phyloP scores from a whole-genome alignment of 2,888 invertebrate species.

The Lomographa bimaculata region DNA sequence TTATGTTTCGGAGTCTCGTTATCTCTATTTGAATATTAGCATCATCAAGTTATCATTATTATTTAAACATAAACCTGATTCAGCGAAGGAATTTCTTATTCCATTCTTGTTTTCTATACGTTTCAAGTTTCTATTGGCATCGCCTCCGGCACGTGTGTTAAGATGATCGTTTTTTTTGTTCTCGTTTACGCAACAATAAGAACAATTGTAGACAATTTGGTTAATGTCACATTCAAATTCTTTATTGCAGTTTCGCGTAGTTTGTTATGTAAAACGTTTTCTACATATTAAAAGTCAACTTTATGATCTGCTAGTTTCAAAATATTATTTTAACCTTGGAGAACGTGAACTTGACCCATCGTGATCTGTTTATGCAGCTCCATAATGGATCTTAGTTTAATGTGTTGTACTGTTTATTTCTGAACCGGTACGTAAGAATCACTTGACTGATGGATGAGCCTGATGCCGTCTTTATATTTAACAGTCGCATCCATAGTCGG shows the following conservation, averaged over 20 bases:
- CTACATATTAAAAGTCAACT: conserved; percentile 13
- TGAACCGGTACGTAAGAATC: conserved; percentile 12
- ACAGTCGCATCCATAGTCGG: too few species aligned
- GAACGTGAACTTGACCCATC: conserved; percentile 53
- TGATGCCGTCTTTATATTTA: conserved; percentile 15
- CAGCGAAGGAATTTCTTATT: not conserved
- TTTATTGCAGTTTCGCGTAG: conserved; percentile 20
- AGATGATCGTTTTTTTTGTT: conserved; percentile 17
- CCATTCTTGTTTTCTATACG: conserved; percentile 2
- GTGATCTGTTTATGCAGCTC: conserved; percentile 28
- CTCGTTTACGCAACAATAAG: conserved; percentile 25
- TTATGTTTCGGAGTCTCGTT: conserved; percentile 44
- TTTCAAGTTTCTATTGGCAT: conserved; percentile 6
- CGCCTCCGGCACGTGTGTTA: conserved; percentile 9
- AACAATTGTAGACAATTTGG: conserved; percentile 24
- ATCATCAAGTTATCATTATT: conserved; percentile 32
- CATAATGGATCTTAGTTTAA: conserved; percentile 30
- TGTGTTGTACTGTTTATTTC: conserved; percentile 13
- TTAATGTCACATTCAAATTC: conserved; percentile 30
- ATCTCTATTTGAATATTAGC: conserved; percentile 26
- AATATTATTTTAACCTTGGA: conserved; percentile 45
- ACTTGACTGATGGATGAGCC: conserved; percentile 18
- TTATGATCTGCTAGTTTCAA: too few species aligned
- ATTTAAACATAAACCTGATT: too few species aligned
- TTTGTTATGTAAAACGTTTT: conserved; percentile 24